Conservation (phyloP, 2,113 vertebrate genomes). For the Australoheros scitulus region DNA sequence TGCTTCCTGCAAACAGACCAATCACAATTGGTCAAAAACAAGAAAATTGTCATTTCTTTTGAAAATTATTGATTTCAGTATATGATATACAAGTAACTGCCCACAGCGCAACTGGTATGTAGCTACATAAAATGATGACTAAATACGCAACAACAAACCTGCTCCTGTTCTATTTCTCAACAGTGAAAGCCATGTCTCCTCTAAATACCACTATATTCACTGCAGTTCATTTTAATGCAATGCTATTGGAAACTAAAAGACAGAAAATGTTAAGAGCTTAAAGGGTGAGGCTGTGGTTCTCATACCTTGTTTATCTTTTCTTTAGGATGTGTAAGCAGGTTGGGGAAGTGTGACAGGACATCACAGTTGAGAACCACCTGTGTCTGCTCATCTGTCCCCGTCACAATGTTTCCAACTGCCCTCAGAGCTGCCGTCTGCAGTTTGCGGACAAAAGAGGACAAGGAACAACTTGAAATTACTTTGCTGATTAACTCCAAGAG, state of each 20-base stretch:
- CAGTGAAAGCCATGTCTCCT: not conserved
- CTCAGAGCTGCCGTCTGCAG: conserved; percentile 94
- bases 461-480: not conserved
- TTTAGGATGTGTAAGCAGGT: conserved; percentile 97
- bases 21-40: conserved; percentile 24
- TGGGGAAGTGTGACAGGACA: conserved; percentile 96
- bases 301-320: conserved; percentile 99
- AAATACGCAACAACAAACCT: not conserved
- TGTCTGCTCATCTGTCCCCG: conserved; percentile 97
- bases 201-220: not conserved
- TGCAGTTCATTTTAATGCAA: not conserved
- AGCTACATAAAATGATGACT: not conserved
- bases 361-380: conserved; percentile 99
- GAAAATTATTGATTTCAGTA: not conserved
- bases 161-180: not conserved
- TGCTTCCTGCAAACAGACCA: conserved; percentile 87
- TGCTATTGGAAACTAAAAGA: not conserved
- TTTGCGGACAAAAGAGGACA: conserved; percentile 6
- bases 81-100: not conserved
- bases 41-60: no score
- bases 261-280: not conserved
- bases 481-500: not conserved
- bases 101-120: not conserved
- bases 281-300: not conserved
- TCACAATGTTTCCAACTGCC: conserved; percentile 99